Evolutionary conservation across 2,113 vertebrate species (phyloP).

Genomic region (Panthera leo): DNA sequence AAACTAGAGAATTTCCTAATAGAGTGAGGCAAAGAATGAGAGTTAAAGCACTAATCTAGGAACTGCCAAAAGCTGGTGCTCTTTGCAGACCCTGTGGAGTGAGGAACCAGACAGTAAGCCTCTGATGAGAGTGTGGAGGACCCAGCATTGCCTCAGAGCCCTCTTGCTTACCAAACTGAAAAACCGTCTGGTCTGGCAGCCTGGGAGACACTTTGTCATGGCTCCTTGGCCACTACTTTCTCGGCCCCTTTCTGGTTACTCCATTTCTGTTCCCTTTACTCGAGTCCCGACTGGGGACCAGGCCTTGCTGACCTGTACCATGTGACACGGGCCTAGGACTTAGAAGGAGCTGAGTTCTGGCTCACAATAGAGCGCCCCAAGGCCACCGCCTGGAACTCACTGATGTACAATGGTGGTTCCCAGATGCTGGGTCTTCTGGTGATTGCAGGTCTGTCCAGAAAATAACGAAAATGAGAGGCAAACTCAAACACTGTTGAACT

Average conservation of each 20-base stretch:
- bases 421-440: background rate
- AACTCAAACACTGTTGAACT: background rate
- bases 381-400: background rate
- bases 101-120: background rate
- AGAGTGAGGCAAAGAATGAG: background rate
- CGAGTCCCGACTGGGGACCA: background rate
- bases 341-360: background rate
- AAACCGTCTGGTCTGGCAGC: background rate
- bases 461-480: background rate
- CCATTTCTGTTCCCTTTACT: background rate
- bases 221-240: background rate
- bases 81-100: background rate
- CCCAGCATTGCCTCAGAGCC: background rate
- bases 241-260: background rate
- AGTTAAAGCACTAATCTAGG: background rate
- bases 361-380: background rate
- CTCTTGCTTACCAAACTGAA: background rate
- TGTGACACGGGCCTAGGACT: background rate
- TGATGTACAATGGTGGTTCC: background rate
- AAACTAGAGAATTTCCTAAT: background rate
- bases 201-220: background rate
- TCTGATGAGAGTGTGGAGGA: no score
- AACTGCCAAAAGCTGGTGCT: background rate
- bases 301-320: background rate
- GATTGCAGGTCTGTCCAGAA: background rate